A percentile compares a stretch with the other conserved stretches of the same genome.
Conservation (phyloP, 2,888 invertebrate species). For the Sturmia bella region DNA sequence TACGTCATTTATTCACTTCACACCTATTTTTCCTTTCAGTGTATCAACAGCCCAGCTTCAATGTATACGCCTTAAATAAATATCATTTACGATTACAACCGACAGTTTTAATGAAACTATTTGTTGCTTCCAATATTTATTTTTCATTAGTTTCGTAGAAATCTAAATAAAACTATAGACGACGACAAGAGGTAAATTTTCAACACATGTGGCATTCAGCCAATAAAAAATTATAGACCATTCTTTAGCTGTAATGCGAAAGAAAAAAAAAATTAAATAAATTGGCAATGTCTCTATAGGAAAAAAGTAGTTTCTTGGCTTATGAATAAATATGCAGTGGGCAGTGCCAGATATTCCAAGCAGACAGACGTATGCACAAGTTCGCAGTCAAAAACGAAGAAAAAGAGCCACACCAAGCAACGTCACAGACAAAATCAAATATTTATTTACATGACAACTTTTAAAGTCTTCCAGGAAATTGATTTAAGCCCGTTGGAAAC, state of each 20-base stretch:
- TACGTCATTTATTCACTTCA: too few species aligned
- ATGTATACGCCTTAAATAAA: constrained; percentile 9
- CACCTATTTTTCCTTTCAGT: too few species aligned
- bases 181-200: constrained; percentile 8
- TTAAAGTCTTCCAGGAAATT: too few species aligned
- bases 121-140: constrained; percentile 36
- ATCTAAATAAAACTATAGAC: constrained; percentile 30
- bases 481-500: too few species aligned
- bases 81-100: not conserved
- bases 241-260: constrained; percentile 27
- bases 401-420: not conserved
- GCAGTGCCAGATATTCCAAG: constrained; percentile 1
- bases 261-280: not conserved
- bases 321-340: constrained; percentile 1
- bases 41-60: too few species aligned
- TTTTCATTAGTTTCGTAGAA: constrained; percentile 5
- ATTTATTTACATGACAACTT: not conserved
- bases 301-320: not conserved
- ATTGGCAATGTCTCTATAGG: constrained; percentile 37
- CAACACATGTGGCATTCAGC: constrained; percentile 63
- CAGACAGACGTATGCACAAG: not conserved
- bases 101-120: constrained; percentile 25
- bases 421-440: not conserved
- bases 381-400: too few species aligned
- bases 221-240: constrained; percentile 43